Conservation (phyloP, 1,140 invertebrate genomes). For the Lithobius niger region DNA sequence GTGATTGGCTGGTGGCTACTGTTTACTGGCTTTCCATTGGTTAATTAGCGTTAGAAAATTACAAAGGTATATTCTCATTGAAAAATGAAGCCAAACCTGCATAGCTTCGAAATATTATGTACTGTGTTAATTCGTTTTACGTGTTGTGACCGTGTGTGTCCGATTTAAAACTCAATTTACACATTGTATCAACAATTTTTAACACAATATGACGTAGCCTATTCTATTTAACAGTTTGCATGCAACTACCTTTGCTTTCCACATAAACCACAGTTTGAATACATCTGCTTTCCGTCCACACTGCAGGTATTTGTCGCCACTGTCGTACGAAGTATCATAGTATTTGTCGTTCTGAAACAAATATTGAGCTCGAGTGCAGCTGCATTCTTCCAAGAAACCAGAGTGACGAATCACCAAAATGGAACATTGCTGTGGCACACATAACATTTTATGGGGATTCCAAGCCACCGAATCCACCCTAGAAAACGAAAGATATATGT, state of each 20-base stretch:
- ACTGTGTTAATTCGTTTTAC: no score
- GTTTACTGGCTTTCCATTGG: no score
- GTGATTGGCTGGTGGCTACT: no score
- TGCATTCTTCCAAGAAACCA: conserved; percentile 50
- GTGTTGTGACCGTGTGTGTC: no score
- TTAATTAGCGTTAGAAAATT: no score
- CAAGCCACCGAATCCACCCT: conserved; percentile 84
- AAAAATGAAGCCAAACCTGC: no score
- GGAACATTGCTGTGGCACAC: conserved; percentile 79
- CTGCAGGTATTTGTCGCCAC: conserved; percentile 88
- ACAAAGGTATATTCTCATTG: no score
- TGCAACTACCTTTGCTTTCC: conserved; percentile 68
- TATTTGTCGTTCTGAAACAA: conserved; percentile 94
- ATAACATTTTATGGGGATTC: conserved; percentile 85
- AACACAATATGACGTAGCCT: no score
- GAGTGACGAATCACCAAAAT: conserved; percentile 60
- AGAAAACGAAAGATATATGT: conserved; percentile 15
- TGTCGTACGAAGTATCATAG: conserved; percentile 81
- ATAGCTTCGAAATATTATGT: no score
- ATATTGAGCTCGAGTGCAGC: conserved; percentile 69
- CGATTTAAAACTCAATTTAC: no score
- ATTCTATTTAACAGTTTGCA: no score
- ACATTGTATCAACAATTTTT: no score
- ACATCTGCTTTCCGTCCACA: conserved; percentile 89
- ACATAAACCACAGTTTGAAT: conserved; percentile 95